Conservation (phyloP, 2,888 invertebrate species). For the Sminthurinus aureus region DNA sequence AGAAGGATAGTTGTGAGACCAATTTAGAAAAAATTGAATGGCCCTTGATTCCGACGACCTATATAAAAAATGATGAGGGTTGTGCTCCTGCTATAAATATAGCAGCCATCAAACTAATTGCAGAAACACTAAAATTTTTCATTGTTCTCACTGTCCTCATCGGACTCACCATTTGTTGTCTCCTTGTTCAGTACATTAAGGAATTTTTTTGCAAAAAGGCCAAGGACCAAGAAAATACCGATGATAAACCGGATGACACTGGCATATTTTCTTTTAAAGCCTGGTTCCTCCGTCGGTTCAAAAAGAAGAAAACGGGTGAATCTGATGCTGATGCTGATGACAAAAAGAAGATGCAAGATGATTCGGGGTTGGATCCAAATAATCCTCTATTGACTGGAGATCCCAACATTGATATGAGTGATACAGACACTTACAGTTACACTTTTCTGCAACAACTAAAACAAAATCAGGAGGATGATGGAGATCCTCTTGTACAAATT, state of each 20-base stretch:
- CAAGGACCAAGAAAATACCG: too few relatives aligned
- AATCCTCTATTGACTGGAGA: not conserved
- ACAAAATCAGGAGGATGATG: not conserved
- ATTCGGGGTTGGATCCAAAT: not conserved
- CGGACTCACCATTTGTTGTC: not conserved
- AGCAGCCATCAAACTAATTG: not conserved
- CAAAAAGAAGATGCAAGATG: not conserved
- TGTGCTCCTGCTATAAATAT: conserved; percentile 6
- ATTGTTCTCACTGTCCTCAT: conserved; percentile 19
- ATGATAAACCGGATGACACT: too few relatives aligned
- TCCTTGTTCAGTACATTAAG: not conserved
- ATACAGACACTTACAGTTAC: conserved; percentile 16
- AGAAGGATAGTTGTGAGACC: not conserved
- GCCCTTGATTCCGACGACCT: conserved; percentile 16
- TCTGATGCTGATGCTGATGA: too few relatives aligned
- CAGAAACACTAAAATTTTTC: conserved; percentile 20
- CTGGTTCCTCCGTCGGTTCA: too few relatives aligned
- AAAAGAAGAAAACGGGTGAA: too few relatives aligned
- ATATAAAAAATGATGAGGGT: conserved; percentile 35
- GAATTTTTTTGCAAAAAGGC: not conserved
- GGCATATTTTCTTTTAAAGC: too few relatives aligned
- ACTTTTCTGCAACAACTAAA: conserved; percentile 23
- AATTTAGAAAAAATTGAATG: conserved; percentile 23
- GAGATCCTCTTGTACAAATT: not conserved
- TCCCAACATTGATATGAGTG: not conserved